Evolutionary conservation across 2,113 vertebrate genomes (phyloP), one percentile per base, ranked within the genome.

Genomic region (Colossoma macropomum): DNA sequence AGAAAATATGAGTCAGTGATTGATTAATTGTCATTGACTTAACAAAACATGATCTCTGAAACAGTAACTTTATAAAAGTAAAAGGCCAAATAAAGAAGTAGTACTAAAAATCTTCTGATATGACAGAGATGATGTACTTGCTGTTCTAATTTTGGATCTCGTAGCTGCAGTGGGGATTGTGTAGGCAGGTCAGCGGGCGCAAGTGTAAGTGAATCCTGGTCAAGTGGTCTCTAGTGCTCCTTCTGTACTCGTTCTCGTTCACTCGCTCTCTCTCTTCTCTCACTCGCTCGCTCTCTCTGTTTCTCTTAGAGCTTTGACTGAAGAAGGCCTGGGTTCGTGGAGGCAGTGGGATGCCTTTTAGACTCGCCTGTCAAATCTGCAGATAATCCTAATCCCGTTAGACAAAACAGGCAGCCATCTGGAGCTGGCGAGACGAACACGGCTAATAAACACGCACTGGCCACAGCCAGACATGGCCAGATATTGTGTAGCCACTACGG

Each of bases 331-430:
- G 70, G 25, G 56, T 52, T 66, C 50, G 27, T 56, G 71, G 82
- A 71, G 34, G 75, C 74, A 45, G 32, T 69, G n/a, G 30, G 75
- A 34, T 63, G 13, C 28, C 34, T 75, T 66, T 86, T 81, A 81
- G 79, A 77, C 69, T 84, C 17, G 25, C 41, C 11, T 75, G 75
- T 86, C 56, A 28, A 81, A 84, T 86, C 87, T 79, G 89, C 87
- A 79, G 82, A 85, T 93, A 93, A 93, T 93, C 92, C 90, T 92
- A 93, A 94, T 94, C 93, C 90, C 85, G 76, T 93, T 93, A 91
- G 88, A 90, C 92, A 92, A 92, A 94, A 93, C 92, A 92, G 91
- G 80, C 88, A 89, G 87, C 93, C 93, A 94, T 92, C 92, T 94
- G 93, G 91, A 86, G 84, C 85, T 77, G 89, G 86, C 80, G 38